Evolutionary conservation across 2,888 invertebrate genomes (phyloP).

Genomic region (Orchesellides sinensis): DNA sequence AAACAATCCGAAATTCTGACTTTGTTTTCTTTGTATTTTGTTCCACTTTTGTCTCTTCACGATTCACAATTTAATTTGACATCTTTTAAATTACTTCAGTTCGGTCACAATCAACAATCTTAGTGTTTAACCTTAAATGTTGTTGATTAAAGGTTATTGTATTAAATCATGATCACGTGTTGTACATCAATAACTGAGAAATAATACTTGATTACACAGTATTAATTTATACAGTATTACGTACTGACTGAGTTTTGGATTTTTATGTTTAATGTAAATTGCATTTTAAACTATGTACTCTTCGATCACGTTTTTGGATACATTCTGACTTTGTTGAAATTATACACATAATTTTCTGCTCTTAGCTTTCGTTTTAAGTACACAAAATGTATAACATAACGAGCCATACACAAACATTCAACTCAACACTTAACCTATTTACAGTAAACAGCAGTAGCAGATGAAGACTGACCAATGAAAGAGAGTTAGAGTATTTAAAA

Average conservation of each 20-base stretch:
- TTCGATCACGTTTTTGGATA: background rate
- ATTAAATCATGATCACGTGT: too few species aligned
- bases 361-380: background rate
- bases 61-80: background rate
- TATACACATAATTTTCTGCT: background rate
- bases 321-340: background rate
- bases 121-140: too few species aligned
- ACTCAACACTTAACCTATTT: background rate
- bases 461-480: constrained; percentile 50
- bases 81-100: background rate
- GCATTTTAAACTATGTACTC: too few species aligned
- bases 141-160: too few species aligned
- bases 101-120: background rate
- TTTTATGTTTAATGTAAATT: too few species aligned
- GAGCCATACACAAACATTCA: background rate
- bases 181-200: background rate
- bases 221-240: background rate
- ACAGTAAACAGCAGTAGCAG: constrained; percentile 13
- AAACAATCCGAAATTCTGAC: too few species aligned
- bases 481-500: constrained; percentile 48
- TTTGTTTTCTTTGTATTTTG: background rate
- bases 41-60: background rate
- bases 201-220: constrained; percentile 14
- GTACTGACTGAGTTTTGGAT: background rate
- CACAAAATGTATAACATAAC: constrained; percentile 2